Evolutionary conservation across 2,113 vertebrate species (phyloP).

Genomic region (Centropristis striata): DNA sequence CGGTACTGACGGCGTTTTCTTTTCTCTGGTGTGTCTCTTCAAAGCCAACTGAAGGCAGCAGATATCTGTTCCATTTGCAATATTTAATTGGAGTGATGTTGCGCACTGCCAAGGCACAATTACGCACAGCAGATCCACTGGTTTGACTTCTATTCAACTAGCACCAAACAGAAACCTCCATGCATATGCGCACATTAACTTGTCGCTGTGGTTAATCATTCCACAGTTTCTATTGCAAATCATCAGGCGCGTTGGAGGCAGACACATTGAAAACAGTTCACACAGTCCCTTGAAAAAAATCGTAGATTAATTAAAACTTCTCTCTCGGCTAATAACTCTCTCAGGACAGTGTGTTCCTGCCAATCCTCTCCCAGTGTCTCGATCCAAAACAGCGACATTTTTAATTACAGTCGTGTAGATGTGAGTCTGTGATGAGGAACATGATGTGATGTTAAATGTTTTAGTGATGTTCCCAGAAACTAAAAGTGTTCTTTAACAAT

Average conservation of each 20-base stretch:
- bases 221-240: neutral
- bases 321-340: neutral
- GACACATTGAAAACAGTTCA: neutral
- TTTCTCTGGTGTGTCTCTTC: neutral
- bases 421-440: neutral
- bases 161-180: neutral
- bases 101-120: neutral
- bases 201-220: neutral
- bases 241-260: neutral
- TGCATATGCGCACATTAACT: neutral
- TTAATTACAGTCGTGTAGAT: neutral
- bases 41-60: slow-evolving; percentile 9
- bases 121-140: neutral
- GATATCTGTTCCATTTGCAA: neutral
- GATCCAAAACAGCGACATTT: neutral
- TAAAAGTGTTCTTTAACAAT: neutral
- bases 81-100: slow-evolving; percentile 15
- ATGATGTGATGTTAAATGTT: neutral
- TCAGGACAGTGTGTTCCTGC: neutral
- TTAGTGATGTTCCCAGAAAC: neutral
- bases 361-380: neutral
- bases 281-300: neutral
- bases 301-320: slow-evolving; percentile 2
- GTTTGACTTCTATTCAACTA: neutral
- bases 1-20: neutral